phyloP scores from a whole-genome alignment of 2,797 vertebrate genomes.

The Poeciliopsis turneri region DNA sequence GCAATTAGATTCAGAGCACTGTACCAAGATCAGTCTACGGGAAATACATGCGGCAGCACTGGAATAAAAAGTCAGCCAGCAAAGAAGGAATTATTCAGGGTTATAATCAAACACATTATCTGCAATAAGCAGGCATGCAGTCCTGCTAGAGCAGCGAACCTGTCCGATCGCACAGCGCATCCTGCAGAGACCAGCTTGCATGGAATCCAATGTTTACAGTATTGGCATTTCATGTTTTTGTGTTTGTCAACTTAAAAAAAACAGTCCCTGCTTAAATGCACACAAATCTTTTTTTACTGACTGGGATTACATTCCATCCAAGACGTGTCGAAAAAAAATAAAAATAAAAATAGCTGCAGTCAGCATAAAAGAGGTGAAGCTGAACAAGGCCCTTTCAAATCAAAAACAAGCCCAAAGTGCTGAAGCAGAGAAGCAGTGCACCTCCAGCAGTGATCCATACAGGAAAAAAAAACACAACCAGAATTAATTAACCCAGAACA shows the following conservation, averaged over 20 bases:
- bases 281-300: conserved; percentile 20
- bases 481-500: conserved; percentile 50
- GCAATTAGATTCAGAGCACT: conserved; percentile 79
- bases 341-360: conserved; percentile 54
- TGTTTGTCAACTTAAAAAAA: conserved; percentile 3
- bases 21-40: conserved; percentile 69
- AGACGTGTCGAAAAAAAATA: conserved; percentile 64
- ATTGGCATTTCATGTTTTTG: conserved; percentile 16
- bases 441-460: conserved; percentile 63
- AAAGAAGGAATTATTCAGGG: conserved; percentile 61
- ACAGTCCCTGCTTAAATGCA: conserved; percentile 18
- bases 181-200: conserved; percentile 77
- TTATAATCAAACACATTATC: conserved; percentile 55
- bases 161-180: conserved; percentile 57
- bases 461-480: conserved; percentile 37
- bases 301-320: conserved; percentile 72
- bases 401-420: conserved; percentile 65
- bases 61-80: conserved; percentile 69
- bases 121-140: conserved; percentile 78
- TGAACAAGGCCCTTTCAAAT: conserved; percentile 53
- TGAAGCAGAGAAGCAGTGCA: conserved; percentile 73
- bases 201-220: conserved; percentile 63
- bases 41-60: conserved; percentile 75
- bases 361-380: conserved; percentile 51
- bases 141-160: conserved; percentile 66